These are phyloP conservation scores for Oreochromis grahami DNA, from an alignment of 2,797 vertebrate genomes.

Conservation along the genomic window DNA sequence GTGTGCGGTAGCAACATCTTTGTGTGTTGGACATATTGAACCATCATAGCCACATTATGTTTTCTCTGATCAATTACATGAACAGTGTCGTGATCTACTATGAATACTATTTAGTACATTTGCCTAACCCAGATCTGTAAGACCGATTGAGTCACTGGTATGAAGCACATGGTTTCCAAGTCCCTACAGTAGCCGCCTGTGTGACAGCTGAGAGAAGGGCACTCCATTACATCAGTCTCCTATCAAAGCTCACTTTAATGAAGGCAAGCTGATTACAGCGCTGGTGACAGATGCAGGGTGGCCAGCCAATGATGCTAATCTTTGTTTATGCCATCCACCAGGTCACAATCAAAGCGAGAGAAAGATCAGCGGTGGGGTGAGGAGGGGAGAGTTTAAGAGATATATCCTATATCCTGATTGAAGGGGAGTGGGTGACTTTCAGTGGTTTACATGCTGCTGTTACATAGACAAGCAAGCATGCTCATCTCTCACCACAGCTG, in stretches of 20 bases:
- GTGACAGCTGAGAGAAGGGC: constrained; percentile 57
- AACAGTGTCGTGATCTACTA: constrained; percentile 1
- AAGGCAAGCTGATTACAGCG: constrained; percentile 55
- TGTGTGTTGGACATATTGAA: background rate
- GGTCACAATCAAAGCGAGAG: constrained; percentile 60
- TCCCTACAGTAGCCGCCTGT: constrained; percentile 33
- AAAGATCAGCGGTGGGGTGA: constrained; percentile 26
- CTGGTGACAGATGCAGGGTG: constrained; percentile 56
- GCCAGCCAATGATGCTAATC: constrained; percentile 59
- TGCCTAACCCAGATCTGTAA: constrained; percentile 30
- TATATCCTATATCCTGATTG: constrained; percentile 36
- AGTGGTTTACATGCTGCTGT: constrained; percentile 52
- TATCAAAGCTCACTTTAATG: constrained; percentile 62
- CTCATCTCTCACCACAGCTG: constrained; percentile 73
- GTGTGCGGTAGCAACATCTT: constrained; percentile 1
- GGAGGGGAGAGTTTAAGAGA: constrained; percentile 1
- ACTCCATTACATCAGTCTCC: constrained; percentile 55
- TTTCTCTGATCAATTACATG: background rate
- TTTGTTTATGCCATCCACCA: constrained; percentile 52
- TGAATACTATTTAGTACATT: constrained; percentile 15
- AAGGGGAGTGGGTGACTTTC: constrained; percentile 59
- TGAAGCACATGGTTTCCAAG: constrained; percentile 37
- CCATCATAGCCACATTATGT: background rate
- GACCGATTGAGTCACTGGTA: constrained; percentile 27
- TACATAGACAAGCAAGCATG: constrained; percentile 59